These are phyloP conservation scores for Poeciliopsis occidentalis DNA, from an alignment of 2,113 vertebrate species.

Conservation along the genomic window DNA sequence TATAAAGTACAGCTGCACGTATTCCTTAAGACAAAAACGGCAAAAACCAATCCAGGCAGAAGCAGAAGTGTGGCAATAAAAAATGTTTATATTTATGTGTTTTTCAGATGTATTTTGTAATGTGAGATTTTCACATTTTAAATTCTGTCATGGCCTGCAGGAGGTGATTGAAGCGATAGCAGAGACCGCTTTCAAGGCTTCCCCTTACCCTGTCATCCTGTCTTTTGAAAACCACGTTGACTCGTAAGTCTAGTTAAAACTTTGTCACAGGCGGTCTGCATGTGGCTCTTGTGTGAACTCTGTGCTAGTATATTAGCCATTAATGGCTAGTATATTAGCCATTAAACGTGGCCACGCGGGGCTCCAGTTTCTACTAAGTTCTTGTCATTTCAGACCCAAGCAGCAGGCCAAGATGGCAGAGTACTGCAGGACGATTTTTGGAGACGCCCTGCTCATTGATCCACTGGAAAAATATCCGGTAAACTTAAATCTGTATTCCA, in stretches of 20 bases:
- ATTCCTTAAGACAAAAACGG: too few species aligned
- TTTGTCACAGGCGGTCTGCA: too few species aligned
- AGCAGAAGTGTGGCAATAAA: too few species aligned
- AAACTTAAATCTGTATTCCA: not conserved
- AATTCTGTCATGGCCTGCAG: conserved; percentile 45
- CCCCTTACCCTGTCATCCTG: conserved; percentile 87
- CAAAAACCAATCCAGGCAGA: too few species aligned
- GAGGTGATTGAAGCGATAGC: conserved; percentile 93
- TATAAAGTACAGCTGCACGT: too few species aligned
- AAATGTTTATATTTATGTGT: not conserved
- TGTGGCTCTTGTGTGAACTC: too few species aligned
- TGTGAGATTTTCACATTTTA: not conserved
- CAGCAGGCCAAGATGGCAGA: conserved; percentile 94
- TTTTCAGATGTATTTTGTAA: not conserved
- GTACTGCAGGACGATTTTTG: conserved; percentile 89
- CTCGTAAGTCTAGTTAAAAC: conserved; percentile 82
- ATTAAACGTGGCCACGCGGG: not conserved
- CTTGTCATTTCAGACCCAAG: conserved; percentile 76
- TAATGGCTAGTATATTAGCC: too few species aligned
- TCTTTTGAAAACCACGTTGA: conserved; percentile 95
- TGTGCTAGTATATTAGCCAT: too few species aligned
- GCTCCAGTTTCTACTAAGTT: not conserved
- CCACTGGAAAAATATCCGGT: conserved; percentile 91
- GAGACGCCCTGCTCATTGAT: conserved; percentile 87
- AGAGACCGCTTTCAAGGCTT: conserved; percentile 90